These are phyloP conservation scores for Liparis tanakae DNA, from an alignment of 2,797 vertebrate species.

Conservation along the genomic window DNA sequence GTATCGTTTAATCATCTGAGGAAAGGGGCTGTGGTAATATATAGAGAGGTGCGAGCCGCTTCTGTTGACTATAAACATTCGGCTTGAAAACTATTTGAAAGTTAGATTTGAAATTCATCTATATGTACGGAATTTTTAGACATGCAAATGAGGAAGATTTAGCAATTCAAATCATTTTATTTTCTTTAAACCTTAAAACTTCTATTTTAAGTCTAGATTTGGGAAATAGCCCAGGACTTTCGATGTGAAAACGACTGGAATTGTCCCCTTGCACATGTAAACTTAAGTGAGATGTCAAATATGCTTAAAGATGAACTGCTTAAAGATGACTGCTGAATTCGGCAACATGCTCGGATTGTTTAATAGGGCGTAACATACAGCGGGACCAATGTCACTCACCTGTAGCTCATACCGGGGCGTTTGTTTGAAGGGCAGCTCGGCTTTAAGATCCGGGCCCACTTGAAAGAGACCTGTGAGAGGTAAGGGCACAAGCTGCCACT, in stretches of 20 bases:
- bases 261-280: slow-evolving; percentile 12
- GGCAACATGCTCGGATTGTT: slow-evolving; percentile 39
- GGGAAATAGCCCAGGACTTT: slow-evolving; percentile 11
- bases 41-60: slow-evolving; percentile 62
- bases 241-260: slow-evolving; percentile 9
- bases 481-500: slow-evolving; percentile 70
- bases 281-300: slow-evolving; percentile 11
- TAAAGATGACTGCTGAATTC: slow-evolving; percentile 31
- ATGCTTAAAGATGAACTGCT: slow-evolving; percentile 20
- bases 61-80: slow-evolving; percentile 69
- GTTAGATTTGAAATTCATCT: slow-evolving; percentile 63
- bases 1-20: slow-evolving; percentile 76
- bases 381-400: slow-evolving; percentile 65
- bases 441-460: slow-evolving; percentile 59
- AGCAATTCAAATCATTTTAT: slow-evolving; percentile 50
- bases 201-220: slow-evolving; percentile 33
- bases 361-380: slow-evolving; percentile 51
- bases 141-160: slow-evolving; percentile 62
- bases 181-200: slow-evolving; percentile 23
- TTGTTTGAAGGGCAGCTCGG: slow-evolving; percentile 73
- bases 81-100: slow-evolving; percentile 66
- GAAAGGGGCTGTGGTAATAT: slow-evolving; percentile 64
- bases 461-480: slow-evolving; percentile 64
- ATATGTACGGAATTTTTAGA: slow-evolving; percentile 54
- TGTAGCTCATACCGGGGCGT: slow-evolving; percentile 60